Evolutionary conservation across 2,113 vertebrate genomes (phyloP), one percentile per base, ranked within the genome.

Genomic region (Rhinolophus sinicus): DNA sequence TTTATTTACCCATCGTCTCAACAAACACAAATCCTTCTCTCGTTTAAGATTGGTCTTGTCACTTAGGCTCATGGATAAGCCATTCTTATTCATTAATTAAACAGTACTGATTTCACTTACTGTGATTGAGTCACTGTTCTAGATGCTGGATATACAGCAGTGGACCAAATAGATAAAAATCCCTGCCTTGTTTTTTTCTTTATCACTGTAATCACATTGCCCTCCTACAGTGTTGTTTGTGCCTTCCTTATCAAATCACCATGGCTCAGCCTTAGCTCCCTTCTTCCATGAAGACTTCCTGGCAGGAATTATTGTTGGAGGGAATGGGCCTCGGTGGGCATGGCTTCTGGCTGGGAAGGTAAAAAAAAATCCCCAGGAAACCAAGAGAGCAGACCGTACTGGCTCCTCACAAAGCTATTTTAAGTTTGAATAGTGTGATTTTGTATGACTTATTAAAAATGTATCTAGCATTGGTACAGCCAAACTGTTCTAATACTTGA

Each of bases 371-470:
- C 24, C 26, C 52, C 19, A 38, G 96, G 75, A 85, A 97, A 65
- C 96, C 90, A 90, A 97, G 64, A 62, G 65, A 89, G 52, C 28
- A 54, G 35, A 65, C 24, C 16, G 80, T 14, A 81, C 7, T 76
- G 47, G 67, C 19, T 88, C 81, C 47, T 97, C 83, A 89, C 67
- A 92, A 89, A 91, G 93, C 64, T 97, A 87, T 96, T 97, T 98
- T 98, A 82, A 82, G 88, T 67, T 77, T 84, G 50, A 96, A 44
- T 87, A 67, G 21, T 89, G 65, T 2, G 0, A 94, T 96, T 89
- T 98, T 97, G 87, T 94, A 60, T 62, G 65, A 30, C 70, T 28
- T 93, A 65, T 95, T 94, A 89, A 93, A 95, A 88, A 70, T 93
- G 64, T 65, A 88, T 72, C 2, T 65, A 14, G 30, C 50, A 80